Percentiles rank a stretch among this genome's conserved stretches.
phyloP scores from a whole-genome alignment of 1,140 invertebrate genomes.

The Caenorhabditis elegans region WBcel235 BX284602.5:8233501-8234000 shows the following conservation, averaged over 20 bases:
- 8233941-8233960: conserved; percentile 90
- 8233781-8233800: conserved; percentile 72
- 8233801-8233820: no score
- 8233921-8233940: conserved; percentile 82
- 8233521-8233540: conserved; percentile 60
- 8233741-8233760: conserved; percentile 89
- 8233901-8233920: conserved; percentile 67
- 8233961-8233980: conserved; percentile 98
- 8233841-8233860: background rate
- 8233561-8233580: conserved; percentile 67
- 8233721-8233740: conserved; percentile 89
- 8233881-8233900: conserved; percentile 81
- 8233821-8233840: background rate
- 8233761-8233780: conserved; percentile 95
- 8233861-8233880: conserved; percentile 86
- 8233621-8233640: conserved; percentile 82
- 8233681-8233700: conserved; percentile 65
- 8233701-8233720: conserved; percentile 71
- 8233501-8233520: conserved; percentile 54
- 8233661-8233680: background rate
- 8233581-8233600: conserved; percentile 91
- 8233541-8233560: conserved; percentile 50
- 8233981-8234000: conserved; percentile 91
- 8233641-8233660: conserved; percentile 63
- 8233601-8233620: conserved; percentile 92